These are phyloP conservation scores for Clostera curtula DNA, from an alignment of 2,888 invertebrate genomes.

Conservation along the genomic window DNA sequence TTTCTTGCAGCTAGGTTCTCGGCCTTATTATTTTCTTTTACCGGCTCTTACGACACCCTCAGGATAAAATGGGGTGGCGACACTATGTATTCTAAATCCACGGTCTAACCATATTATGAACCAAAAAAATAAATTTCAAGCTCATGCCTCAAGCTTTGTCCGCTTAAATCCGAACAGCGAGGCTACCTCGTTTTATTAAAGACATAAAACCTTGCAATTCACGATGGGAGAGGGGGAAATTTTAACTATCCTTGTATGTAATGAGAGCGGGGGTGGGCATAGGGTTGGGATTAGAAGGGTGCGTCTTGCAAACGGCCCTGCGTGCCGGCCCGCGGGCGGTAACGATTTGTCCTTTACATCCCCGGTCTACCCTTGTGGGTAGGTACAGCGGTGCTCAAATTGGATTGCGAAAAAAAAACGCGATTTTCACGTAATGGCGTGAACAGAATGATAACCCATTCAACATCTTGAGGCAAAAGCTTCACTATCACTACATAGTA, in stretches of 20 bases:
- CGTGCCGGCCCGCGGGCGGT: conserved; percentile 62
- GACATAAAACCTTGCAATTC: conserved; percentile 60
- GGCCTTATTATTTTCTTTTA: too few relatives aligned
- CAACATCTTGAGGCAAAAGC: too few relatives aligned
- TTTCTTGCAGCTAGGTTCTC: too few relatives aligned
- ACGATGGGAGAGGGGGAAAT: conserved; percentile 36
- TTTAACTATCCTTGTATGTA: conserved; percentile 69
- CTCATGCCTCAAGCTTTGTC: conserved; percentile 17
- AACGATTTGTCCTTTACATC: conserved; percentile 66
- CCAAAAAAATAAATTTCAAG: conserved; percentile 17
- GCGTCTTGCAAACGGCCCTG: conserved; percentile 68
- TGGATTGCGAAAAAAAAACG: conserved; percentile 1
- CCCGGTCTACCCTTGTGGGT: conserved; percentile 44
- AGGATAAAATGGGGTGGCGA: too few relatives aligned
- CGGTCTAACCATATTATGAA: too few relatives aligned
- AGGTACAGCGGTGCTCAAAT: conserved; percentile 30
- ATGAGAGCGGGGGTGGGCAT: conserved; percentile 44
- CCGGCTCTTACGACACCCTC: too few relatives aligned
- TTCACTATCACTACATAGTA: too few relatives aligned
- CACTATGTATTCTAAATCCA: too few relatives aligned
- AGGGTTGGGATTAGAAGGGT: conserved; percentile 59
- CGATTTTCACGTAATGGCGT: conserved; percentile 1
- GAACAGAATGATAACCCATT: too few relatives aligned
- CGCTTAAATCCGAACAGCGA: conserved; percentile 24
- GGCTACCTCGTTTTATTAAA: conserved; percentile 53